Base-by-base conservation (phyloP, 2,888 invertebrate genomes). In the Cyrtodaria siliqua region DNA sequence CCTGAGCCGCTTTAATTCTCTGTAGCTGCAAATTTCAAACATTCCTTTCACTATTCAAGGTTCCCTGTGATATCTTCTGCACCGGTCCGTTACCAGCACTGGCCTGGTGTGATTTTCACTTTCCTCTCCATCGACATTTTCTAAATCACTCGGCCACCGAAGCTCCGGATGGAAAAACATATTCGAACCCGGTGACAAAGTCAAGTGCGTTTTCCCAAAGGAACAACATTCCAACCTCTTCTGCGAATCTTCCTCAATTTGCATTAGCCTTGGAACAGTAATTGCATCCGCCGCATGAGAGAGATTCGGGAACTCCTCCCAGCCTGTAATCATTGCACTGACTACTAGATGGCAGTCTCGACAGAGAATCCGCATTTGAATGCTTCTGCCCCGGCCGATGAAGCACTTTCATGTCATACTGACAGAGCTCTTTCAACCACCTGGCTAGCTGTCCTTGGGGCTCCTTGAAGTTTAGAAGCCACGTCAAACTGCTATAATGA, bases 401-500 rank as follows among this genome's bases (percentile, higher is more conserved):
- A 38, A 71, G 29, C 1, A 81, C 52, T 6, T 20, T 18, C 73
- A 83, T 63, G 27, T 82, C 52, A 52, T 76, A 83, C 44, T 83
- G 82, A 9, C 52, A 42, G 2, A 85, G 38, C 38, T 82, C 82
- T 29, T 83, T 79, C 9, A 82, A 20, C 84, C 83, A 83, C 23
- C 82, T 42, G 0, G 82, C 82, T 2, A 29, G n/a, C 38, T 80
- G 75, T 2, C 77, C 70, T 12, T 73, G 52, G 9, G 64, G 70
- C 27, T 79, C 42, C 24, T 74, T 76, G 40, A 81, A 83, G 6
- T 61, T 26, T 26, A 70, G 40, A 4, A 81, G 44, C 83, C 83
- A 83, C n/a, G 52, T 49, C 20, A 83, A 33, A 56, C 77, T 80
- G 18, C 26, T 66, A 63, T 83, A 78, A 44, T 78, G 75, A 3